Evolutionary conservation across 2,888 invertebrate species (phyloP), one percentile per base, ranked within the genome.

Genomic region (Osmoderma eremita): DNA sequence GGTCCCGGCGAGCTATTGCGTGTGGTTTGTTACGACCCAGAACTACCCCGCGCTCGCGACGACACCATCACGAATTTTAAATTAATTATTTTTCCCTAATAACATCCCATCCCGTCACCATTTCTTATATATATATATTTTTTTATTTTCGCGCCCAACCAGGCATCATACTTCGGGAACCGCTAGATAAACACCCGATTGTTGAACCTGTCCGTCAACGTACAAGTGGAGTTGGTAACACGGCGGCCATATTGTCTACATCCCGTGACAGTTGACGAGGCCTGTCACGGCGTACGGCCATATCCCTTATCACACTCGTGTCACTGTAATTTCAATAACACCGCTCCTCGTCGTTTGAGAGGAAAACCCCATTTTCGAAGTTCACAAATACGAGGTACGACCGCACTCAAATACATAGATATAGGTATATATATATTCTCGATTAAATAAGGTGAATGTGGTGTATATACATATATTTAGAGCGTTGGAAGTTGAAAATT

Each of bases 201-300:
- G 78, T 77, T 79, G 78, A 78, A 77, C 74, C 75, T 76, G 80
- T 80, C 81, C 80, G 79, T 80, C 80, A 79, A 73, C 77, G 76
- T 72, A 76, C 77, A 77, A 78, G 76, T 76, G 73, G 74, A 77
- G 78, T 78, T 74, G 73, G 58, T 58, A 45, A 24, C 22, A 13
- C 24, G 24, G 53, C 78, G 78, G 80, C 80, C 80, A 80, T 80
- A 78, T 78, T 80, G 78, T 70, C 65, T 69, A 72, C 76, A 75
- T 74, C 77, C 78, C 78, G 75, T 78, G 78, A 77, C 78, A 76
- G 72, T 76, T 80, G 80, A 80, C 77, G 80, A 78, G 77, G 75
- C 74, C 66, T 79, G 80, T 79, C 76, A 77, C 58, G 42, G 24
- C 58, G 58, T 45, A 58, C 58, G 58, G 58, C 58, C 58, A 58